A percentile compares a stretch with the other conserved stretches of the same genome.
phyloP scores from a whole-genome alignment of 2,113 vertebrate species.

The Candoia aspera region DNA sequence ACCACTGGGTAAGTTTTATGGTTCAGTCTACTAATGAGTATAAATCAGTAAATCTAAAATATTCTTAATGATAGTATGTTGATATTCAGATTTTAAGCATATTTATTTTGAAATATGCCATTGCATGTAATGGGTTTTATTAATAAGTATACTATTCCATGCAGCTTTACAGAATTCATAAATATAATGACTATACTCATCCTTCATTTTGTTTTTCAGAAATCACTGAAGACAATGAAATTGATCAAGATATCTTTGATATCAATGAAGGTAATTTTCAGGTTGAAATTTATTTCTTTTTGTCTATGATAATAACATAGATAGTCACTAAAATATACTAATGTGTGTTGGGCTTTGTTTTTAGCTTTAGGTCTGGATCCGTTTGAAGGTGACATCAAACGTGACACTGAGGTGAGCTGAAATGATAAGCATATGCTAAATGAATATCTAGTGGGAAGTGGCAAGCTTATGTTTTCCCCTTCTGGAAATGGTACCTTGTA shows the following conservation, averaged over 20 bases:
- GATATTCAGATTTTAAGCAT: neutral
- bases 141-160: neutral
- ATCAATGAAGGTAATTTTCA: constrained; percentile 87
- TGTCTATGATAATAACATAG: neutral
- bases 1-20: constrained; percentile 74
- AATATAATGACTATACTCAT: constrained; percentile 56
- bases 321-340: constrained; percentile 25
- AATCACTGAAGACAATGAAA: constrained; percentile 83
- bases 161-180: constrained; percentile 64
- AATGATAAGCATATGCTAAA: constrained; percentile 24
- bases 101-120: neutral
- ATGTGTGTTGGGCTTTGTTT: constrained; percentile 46
- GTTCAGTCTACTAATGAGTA: constrained; percentile 29
- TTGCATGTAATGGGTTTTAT: neutral
- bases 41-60: constrained; percentile 53
- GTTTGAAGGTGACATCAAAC: constrained; percentile 86
- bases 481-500: neutral
- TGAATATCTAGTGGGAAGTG: constrained; percentile 34
- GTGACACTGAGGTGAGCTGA: constrained; percentile 75
- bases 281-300: constrained; percentile 13
- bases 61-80: constrained; percentile 47
- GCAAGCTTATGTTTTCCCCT: neutral
- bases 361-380: constrained; percentile 83
- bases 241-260: constrained; percentile 87
- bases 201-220: constrained; percentile 72